These are phyloP conservation scores for Eupeodes corollae DNA, from an alignment of 1,140 invertebrate species.

Conservation along the genomic window DNA sequence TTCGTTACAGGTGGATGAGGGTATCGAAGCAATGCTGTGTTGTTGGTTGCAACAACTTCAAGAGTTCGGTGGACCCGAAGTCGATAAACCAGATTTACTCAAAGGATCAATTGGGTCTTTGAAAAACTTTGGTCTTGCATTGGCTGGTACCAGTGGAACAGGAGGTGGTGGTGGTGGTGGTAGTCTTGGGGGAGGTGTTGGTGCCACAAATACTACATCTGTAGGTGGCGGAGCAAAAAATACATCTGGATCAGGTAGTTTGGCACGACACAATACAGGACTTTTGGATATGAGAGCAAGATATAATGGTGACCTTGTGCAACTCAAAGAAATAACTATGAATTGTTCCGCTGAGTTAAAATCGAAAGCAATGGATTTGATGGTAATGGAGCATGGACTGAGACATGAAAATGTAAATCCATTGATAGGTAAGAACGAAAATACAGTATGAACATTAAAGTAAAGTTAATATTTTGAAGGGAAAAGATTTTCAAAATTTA, in stretches of 20 bases:
- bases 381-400: constrained; percentile 72
- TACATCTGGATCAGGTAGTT: constrained; percentile 44
- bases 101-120: constrained; percentile 63
- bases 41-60: constrained; percentile 70
- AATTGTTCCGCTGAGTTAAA: constrained; percentile 56
- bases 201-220: constrained; percentile 10
- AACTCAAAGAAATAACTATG: constrained; percentile 57
- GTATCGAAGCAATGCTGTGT: constrained; percentile 69
- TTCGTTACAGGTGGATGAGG: constrained; percentile 55
- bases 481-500: too few species aligned
- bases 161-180: constrained; percentile 4
- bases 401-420: constrained; percentile 82
- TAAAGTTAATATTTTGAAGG: too few species aligned
- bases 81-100: constrained; percentile 69
- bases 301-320: constrained; percentile 79
- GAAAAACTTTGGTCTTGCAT: constrained; percentile 41
- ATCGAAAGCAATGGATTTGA: constrained; percentile 62
- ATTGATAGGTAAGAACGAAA: constrained; percentile 59
- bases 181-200: not conserved
- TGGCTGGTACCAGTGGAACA: constrained; percentile 33
- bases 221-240: constrained; percentile 31
- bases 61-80: constrained; percentile 64
- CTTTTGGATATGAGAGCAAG: constrained; percentile 58
- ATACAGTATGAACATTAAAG: too few species aligned
- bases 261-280: constrained; percentile 47